Evolutionary conservation across 30 jellyfish, hydroid and myxozoan genomes (phyloP).

Genomic region (Aurelia aurita): DNA sequence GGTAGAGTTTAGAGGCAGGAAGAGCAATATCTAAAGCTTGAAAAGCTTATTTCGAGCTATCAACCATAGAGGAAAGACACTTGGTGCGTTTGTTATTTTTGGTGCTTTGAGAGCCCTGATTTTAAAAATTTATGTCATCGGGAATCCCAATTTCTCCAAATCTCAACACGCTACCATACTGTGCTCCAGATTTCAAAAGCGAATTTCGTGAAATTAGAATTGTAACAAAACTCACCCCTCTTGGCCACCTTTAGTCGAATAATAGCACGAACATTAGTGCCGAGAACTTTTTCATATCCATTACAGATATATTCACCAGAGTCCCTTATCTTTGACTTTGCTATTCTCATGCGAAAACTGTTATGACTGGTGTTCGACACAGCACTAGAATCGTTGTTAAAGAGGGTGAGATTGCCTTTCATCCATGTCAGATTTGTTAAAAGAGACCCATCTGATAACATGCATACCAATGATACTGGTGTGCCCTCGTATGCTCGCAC

Average conservation of each 20-base stretch:
- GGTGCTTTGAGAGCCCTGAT: too few relatives aligned
- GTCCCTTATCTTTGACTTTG: background rate
- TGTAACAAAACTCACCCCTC: too few relatives aligned
- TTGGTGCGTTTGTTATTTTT: too few relatives aligned
- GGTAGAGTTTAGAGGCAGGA: too few relatives aligned
- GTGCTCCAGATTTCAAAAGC: too few relatives aligned
- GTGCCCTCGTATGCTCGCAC: background rate
- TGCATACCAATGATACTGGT: background rate
- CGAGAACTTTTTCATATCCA: conserved; percentile 23
- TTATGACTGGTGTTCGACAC: background rate
- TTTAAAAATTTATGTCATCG: too few relatives aligned
- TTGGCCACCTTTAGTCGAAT: background rate
- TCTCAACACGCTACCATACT: too few relatives aligned
- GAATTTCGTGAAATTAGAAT: too few relatives aligned
- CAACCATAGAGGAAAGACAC: too few relatives aligned
- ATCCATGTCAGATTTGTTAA: conserved; percentile 15
- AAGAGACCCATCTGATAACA: background rate
- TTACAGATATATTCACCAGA: conserved; percentile 22
- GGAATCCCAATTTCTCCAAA: too few relatives aligned
- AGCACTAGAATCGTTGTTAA: background rate
- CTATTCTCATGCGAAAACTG: background rate
- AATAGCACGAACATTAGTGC: background rate
- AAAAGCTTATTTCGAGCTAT: too few relatives aligned
- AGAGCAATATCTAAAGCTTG: too few relatives aligned
- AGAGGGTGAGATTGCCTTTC: background rate